Evolutionary conservation across 2,888 invertebrate genomes (phyloP), one percentile per base, ranked within the genome.

Genomic region (Ecliptopera silaceata): DNA sequence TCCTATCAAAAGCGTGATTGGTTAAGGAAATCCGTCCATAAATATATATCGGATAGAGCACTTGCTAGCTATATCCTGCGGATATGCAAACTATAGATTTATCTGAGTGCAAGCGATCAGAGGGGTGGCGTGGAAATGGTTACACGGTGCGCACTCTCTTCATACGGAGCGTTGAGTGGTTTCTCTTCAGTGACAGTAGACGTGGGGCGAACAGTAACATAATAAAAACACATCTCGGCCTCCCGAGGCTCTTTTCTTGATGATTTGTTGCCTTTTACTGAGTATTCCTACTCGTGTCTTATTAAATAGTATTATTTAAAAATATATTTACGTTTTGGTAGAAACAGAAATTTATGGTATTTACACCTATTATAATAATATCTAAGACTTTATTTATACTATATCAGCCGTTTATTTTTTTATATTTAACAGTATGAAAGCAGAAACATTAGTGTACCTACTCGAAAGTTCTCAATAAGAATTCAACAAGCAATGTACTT

Each of bases 151-250:
- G 53, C 64, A 54, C 54, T 60, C 58, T 58, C 61, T 48, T 52
- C 66, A 65, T 69, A 70, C 69, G 69, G 64, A 70, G 66, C 66
- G 62, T 66, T 72, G 80, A 84, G 84, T 80, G 84, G 81, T 80
- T 80, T 85, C 81, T 79, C 82, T 82, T 63, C 44, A 46, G 32
- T 50, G 50, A 59, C 58, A 59, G 39, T 18, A 36, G 44, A 68
- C 75, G 71, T 69, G 69, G 77, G 83, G 80, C 75, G 68, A 75
- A 78, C 77, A 75, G 78, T 75, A 78, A 79, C 75, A 76, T 80
- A 82, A 84, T 82, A 82, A 82, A 82, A 82, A 79, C 71, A 74
- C 74, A 77, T 77, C 74, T 75, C 72, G 64, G 72, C 67, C 66
- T 68, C 72, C 72, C 67, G 70, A 72, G 76, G 78, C 75, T 68